These are phyloP conservation scores for Xanthostigma xanthostigma DNA, from an alignment of 2,888 invertebrate species.

Conservation along the genomic window DNA sequence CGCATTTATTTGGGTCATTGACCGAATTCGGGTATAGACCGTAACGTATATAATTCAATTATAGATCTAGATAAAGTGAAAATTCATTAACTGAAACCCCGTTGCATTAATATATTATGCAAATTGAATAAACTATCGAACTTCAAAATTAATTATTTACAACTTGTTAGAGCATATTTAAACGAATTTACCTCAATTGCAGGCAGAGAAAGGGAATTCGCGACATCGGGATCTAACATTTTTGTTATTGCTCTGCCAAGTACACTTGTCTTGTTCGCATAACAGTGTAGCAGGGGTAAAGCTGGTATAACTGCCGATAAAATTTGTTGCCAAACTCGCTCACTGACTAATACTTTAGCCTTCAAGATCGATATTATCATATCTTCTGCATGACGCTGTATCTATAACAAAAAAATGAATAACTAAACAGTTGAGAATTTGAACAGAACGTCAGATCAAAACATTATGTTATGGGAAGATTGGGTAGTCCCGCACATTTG, in stretches of 20 bases:
- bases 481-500: no score
- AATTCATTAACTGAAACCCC: neutral
- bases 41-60: no score
- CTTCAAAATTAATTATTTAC: neutral
- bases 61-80: no score
- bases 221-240: conserved; percentile 47
- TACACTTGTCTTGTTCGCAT: conserved; percentile 33
- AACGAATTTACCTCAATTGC: conserved; percentile 29
- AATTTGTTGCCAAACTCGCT: conserved; percentile 43
- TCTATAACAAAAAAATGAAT: conserved; percentile 28
- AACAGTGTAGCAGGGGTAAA: conserved; percentile 43
- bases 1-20: no score
- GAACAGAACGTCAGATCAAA: no score
- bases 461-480: no score
- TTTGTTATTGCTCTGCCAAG: conserved; percentile 45
- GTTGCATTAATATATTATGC: neutral
- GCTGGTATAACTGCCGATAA: conserved; percentile 41
- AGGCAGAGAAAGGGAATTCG: conserved; percentile 40
- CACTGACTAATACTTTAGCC: conserved; percentile 43
- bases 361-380: conserved; percentile 47
- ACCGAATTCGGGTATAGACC: no score
- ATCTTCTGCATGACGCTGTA: conserved; percentile 39
- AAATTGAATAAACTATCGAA: neutral
- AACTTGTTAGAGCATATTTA: neutral
- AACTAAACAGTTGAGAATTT: neutral